Evolutionary conservation across 1,140 invertebrate species (phyloP).

Genomic region (Drosophila kepulauana): DNA sequence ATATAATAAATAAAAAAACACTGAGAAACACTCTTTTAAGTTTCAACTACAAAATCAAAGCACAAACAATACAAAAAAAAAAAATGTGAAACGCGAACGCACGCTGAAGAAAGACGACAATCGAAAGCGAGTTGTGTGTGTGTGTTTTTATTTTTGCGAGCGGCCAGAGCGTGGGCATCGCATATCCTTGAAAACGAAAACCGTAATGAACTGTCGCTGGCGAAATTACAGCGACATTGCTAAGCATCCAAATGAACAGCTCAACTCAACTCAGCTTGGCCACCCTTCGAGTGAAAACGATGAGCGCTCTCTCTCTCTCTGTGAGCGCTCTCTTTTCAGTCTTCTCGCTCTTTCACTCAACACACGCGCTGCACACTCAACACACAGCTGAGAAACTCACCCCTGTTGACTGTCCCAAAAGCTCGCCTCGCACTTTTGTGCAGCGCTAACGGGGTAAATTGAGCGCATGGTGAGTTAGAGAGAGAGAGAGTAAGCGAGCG

Average conservation of each 20-base stretch:
- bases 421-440: constrained; percentile 11
- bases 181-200: constrained; percentile 75
- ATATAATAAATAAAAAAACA: no score
- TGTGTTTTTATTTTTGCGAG: constrained; percentile 27
- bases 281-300: constrained; percentile 39
- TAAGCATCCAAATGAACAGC: constrained; percentile 63
- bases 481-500: background rate
- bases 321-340: background rate
- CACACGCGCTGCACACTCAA: constrained; percentile 24
- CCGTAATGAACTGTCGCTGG: constrained; percentile 71
- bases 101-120: constrained; percentile 23
- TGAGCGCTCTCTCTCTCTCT: constrained; percentile 6
- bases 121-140: constrained; percentile 10
- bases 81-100: background rate
- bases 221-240: constrained; percentile 44
- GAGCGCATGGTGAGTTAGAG: background rate
- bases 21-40: background rate
- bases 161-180: constrained; percentile 66
- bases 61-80: background rate
- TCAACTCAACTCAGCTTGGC: constrained; percentile 5
- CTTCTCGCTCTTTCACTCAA: background rate
- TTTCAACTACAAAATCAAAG: background rate
- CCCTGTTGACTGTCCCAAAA: constrained; percentile 23
- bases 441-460: constrained; percentile 9
- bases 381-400: background rate